Evolutionary conservation across 2,113 vertebrate genomes (phyloP), one percentile per base, ranked within the genome.

Genomic region (Stigmatopora nigra): DNA sequence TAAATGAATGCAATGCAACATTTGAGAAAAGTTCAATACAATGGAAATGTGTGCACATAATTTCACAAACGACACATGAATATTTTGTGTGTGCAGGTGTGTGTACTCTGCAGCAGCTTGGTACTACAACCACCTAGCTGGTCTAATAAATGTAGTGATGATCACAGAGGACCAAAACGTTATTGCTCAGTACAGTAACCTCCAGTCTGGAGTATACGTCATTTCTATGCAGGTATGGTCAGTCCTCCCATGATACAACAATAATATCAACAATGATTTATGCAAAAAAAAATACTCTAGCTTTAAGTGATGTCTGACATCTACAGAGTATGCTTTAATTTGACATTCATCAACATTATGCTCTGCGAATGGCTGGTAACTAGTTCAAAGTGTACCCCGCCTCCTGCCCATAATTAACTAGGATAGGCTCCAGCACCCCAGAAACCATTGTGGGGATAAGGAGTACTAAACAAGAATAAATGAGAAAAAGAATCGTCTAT

Each of bases 51-150:
- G 14, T 16, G 46, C 12, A 48, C 15, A 16, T 16, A 2, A 48
- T 14, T 16, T 15, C 46, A 48, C 46, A 22, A 3, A 53, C 2
- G 22, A 20, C 52, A 25, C 14, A 15, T 12, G 2, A 10, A 7
- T 7, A 11, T 22, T 49, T 44, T 64, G 38, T 74, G 56, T 65
- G 17, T 71, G 65, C 56, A 98, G 97, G 92, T 95, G 93, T 77
- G 94, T 99, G 78, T 98, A 98, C 81, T 85, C 87, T 4, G 93
- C 95, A 20, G 93, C 95, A 0, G 95, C 93, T 25, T 99, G 97
- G 97, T 99, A 98, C 81, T 91, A 93, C 36, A 88, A 92, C 69
- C 97, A 98, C 88, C 92, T 95, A 76, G 86, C 87, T 63, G 38
- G 38, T 41, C 76, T 87, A 85, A 93, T 91, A 87, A 91, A 94